Conservation (phyloP, 2,113 vertebrate genomes). For the Panurus biarmicus region DNA sequence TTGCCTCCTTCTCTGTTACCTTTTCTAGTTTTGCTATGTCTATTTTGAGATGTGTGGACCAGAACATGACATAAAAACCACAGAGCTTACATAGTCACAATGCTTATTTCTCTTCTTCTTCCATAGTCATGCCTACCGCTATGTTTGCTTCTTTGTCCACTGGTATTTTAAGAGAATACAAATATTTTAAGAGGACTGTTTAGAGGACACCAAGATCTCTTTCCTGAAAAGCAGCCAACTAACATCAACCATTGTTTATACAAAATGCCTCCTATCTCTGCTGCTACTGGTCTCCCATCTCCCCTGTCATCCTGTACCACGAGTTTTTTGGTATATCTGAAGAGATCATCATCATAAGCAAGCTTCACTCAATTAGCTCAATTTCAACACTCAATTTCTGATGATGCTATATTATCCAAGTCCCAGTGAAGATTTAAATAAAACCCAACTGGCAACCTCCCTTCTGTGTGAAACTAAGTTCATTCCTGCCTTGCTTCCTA, state of each 20-base stretch:
- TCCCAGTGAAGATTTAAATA: not conserved
- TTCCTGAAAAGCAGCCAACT: not conserved
- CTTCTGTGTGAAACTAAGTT: not conserved
- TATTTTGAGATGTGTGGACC: not conserved
- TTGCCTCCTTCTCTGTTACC: not conserved
- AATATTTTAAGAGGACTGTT: not conserved
- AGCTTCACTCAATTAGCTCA: not conserved
- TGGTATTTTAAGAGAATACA: not conserved
- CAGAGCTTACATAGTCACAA: not conserved
- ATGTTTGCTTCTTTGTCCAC: not conserved
- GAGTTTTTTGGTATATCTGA: not conserved
- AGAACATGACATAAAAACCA: not conserved
- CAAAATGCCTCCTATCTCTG: not conserved
- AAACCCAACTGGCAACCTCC: not conserved
- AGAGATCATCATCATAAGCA: not conserved
- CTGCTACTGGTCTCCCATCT: not conserved
- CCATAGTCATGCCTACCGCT: not conserved
- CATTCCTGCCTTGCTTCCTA: not conserved
- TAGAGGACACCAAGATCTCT: not conserved
- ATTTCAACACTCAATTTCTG: not conserved
- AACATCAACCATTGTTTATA: not conserved
- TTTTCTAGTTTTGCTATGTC: not conserved
- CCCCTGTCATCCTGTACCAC: not conserved
- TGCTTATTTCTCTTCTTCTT: not conserved
- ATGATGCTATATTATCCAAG: not conserved